Conservation (phyloP, 2,888 invertebrate genomes). For the Tillus elongatus region DNA sequence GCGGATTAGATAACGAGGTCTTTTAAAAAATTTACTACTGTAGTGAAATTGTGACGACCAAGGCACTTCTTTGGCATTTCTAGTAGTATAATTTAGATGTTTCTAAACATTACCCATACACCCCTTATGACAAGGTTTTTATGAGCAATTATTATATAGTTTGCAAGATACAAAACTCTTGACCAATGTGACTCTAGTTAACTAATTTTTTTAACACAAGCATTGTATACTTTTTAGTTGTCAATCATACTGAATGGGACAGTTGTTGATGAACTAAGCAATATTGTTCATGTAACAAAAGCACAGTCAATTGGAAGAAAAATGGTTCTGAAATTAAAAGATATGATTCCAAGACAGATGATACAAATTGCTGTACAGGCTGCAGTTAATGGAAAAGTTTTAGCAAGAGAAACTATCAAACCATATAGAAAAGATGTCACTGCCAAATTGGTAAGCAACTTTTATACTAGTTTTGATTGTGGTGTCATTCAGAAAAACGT, state of each 20-base stretch:
- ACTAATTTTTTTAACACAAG: too few relatives aligned
- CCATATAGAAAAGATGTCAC: conserved; percentile 88
- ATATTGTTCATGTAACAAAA: conserved; percentile 67
- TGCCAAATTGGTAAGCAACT: conserved; percentile 71
- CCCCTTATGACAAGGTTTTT: too few relatives aligned
- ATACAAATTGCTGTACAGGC: conserved; percentile 85
- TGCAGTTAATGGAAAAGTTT: conserved; percentile 63
- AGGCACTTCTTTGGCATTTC: too few relatives aligned
- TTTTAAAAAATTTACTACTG: too few relatives aligned
- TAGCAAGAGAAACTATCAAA: conserved; percentile 79
- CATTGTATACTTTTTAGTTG: conserved; percentile 49
- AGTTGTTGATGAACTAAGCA: conserved; percentile 73
- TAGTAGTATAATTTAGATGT: conserved; percentile 4
- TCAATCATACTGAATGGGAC: conserved; percentile 70
- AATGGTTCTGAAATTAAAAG: conserved; percentile 66
- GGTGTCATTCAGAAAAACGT: conserved; percentile 5
- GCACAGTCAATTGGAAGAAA: conserved; percentile 55
- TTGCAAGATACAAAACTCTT: too few relatives aligned
- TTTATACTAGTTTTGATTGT: conserved; percentile 11
- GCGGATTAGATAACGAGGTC: too few relatives aligned
- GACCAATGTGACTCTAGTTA: too few relatives aligned
- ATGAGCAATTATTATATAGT: not conserved
- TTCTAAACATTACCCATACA: too few relatives aligned
- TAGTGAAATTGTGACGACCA: too few relatives aligned
- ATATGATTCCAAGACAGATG: conserved; percentile 83